phyloP scores from a whole-genome alignment of 2,888 invertebrate species.

The Monochamus alternatus region DNA sequence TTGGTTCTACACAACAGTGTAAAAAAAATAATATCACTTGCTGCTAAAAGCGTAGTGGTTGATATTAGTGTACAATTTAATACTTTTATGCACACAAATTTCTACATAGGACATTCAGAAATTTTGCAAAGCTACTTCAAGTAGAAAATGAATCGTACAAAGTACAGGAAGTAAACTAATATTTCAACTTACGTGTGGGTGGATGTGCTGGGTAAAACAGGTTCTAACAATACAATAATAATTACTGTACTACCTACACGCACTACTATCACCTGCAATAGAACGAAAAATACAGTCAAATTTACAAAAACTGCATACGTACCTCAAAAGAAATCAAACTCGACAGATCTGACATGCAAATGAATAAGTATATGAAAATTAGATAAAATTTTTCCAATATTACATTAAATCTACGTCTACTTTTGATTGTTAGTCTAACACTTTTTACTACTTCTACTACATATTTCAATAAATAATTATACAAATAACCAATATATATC shows the following conservation, averaged over 20 bases:
- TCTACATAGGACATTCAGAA: too few species aligned
- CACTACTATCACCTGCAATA: conserved; percentile 33
- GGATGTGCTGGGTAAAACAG: background rate
- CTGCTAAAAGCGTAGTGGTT: too few species aligned
- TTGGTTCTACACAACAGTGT: too few species aligned
- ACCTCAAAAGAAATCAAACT: background rate
- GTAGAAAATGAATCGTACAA: conserved; percentile 16
- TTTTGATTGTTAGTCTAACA: too few species aligned
- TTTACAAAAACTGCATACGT: background rate
- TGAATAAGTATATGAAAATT: background rate
- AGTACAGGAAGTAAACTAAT: background rate
- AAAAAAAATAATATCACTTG: too few species aligned
- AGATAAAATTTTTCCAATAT: background rate
- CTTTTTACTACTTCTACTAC: too few species aligned
- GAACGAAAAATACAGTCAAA: conserved; percentile 19
- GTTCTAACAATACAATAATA: conserved; percentile 21
- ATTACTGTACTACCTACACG: conserved; percentile 29
- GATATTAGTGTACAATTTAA: too few species aligned
- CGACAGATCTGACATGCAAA: background rate
- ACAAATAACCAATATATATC: too few species aligned
- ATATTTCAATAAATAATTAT: too few species aligned
- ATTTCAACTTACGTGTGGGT: conserved; percentile 25
- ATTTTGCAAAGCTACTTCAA: too few species aligned
- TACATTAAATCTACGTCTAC: too few species aligned
- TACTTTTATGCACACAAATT: too few species aligned